Evolutionary conservation across 53 echinoderm and acorn worm genomes (phyloP).

Genomic region (Pentamera pediparva): DNA sequence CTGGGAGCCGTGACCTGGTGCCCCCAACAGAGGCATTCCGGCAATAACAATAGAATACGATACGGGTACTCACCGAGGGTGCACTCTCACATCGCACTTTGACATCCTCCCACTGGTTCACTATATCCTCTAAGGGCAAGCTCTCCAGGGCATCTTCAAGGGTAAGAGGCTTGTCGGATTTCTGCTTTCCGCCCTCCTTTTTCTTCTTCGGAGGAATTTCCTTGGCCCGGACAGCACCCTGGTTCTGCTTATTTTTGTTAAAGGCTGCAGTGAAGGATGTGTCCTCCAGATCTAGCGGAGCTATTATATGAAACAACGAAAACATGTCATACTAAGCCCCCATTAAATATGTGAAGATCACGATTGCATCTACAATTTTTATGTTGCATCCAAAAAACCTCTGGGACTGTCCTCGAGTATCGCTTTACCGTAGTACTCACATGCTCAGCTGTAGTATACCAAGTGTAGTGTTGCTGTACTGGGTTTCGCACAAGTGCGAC

Average conservation of each 20-base stretch:
- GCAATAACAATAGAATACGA: not conserved
- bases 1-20: not conserved
- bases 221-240: not conserved
- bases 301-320: not conserved
- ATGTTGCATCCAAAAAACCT: no score
- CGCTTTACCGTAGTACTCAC: no score
- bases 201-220: constrained; percentile 48
- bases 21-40: not conserved
- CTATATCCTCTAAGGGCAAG: constrained; percentile 53
- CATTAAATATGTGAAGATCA: no score
- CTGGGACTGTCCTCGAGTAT: no score
- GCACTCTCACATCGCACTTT: constrained; percentile 63
- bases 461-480: no score
- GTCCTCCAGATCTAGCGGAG: not conserved
- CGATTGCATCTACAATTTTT: no score
- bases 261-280: constrained; percentile 6
- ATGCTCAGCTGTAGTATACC: no score
- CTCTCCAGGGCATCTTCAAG: constrained; percentile 69
- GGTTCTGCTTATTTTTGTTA: not conserved
- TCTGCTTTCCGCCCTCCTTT: constrained; percentile 55
- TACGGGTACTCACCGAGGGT: constrained; percentile 52
- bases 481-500: no score
- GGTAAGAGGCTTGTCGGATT: constrained; percentile 37
- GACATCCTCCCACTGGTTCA: constrained; percentile 67
- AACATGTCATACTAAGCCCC: no score